Evolutionary conservation across 1,140 invertebrate genomes (phyloP), one percentile per base, ranked within the genome.

Genomic region (Ptiloglossa arizonensis): DNA sequence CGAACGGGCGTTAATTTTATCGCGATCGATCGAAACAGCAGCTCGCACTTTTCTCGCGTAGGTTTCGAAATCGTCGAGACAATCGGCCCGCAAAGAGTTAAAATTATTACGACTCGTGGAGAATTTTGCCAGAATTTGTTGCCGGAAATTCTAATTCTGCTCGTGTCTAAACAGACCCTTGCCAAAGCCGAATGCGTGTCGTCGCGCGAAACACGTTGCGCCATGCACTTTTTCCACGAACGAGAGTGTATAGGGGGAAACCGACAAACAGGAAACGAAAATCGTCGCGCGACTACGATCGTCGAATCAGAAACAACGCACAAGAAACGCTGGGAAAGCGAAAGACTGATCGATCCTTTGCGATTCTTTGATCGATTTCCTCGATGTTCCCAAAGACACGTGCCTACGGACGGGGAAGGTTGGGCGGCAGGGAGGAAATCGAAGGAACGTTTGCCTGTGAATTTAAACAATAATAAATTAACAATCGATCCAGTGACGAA

Each of bases 361-460:
- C 17, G 41, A 48, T 17, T 27, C 13, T 22, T 52, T 11, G 27
- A 62, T 32, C n/a, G 56, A 62, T 63, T 71, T 60, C 5, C 67
- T 54, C 44, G 44, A 54, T 29, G 6, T 59, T 32, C n/a, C 52
- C 41, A 24, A 6, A n/a, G 48, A 19, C 5, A 35, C 15, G n/a
- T 9, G 13, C 32, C 8, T 9, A 9, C 13, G 44, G 13, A 27
- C 32, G 35, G 24, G 35, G 35, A 48, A 46, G 38, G 19, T 52
- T 41, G 67, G 74, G 35, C 22, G 46, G 52, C 74, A 77, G 74
- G 57, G 68, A 77, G 56, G 67, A 62, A 63, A 62, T 62, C 57
- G 66, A 56, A 71, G 57, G 27, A 32, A 29, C 27, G 59, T 72
- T 63, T 52, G 59, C 35, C 15, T 3, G 9, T 24, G 15, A 68